Base-by-base conservation (phyloP, 2,888 invertebrate genomes). In the Xiphydria camelus region DNA sequence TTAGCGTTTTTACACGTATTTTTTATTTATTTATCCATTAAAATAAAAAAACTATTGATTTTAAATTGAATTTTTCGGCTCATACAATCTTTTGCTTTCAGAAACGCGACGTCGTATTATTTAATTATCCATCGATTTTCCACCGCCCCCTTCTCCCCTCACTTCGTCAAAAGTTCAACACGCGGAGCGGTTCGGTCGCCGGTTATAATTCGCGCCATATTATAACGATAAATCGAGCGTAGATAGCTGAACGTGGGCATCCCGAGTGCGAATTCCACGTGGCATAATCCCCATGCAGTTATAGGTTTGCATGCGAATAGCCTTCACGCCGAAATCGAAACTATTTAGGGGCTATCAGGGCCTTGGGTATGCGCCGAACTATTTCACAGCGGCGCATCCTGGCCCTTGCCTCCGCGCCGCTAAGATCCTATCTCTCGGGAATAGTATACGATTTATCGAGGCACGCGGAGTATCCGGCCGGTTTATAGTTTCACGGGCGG, bases 401-500 rank as follows among this genome's bases (percentile, higher is more conserved):
- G 34, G 56, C 58, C 55, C 57, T 49, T 37, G 56, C 58, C 55
- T 58, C 53, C 51, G 40, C 44, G 47, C 53, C 51, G 40, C 44
- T 46, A 39, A 48, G 49, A 50, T 53, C 49, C 47, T 49, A 53
- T 45, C 49, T 47, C 52, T 51, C 51, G 50, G 51, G 42, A 57
- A 52, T 55, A 48, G 55, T 57, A 61, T 64, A 66, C n/a, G n/a
- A 67, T 64, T 67, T 64, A 66, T 67, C 59, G 61, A 60, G 58
- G 63, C 61, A 63, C 51, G 62, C 60, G 51, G 58, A 64, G 57
- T 56, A 65, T 62, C 61, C 47, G 46, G 45, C 45, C 40, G 56
- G 61, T 62, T 63, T 64, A 65, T 63, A 63, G 65, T 66, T 64
- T 62, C 59, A 64, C 64, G 65, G 62, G 62, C 55, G 53, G 48